Evolutionary conservation across 2,888 invertebrate genomes (phyloP).

Genomic region (Drosophila rubida): DNA sequence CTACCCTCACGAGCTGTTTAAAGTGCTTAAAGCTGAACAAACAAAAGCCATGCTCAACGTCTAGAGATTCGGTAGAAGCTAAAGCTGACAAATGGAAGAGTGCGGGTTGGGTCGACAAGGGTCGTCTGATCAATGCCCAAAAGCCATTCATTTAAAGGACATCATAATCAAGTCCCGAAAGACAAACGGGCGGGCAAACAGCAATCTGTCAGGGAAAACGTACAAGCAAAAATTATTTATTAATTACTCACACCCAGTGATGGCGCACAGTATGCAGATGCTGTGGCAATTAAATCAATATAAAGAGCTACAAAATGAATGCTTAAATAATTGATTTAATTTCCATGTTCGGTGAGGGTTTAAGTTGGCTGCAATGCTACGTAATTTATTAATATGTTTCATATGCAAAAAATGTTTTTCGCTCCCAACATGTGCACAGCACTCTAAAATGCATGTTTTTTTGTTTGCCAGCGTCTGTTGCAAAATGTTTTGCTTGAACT

Average conservation of each 20-base stretch:
- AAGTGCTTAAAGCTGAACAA: not conserved
- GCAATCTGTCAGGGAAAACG: slow-evolving; percentile 49
- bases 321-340: slow-evolving; percentile 70
- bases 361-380: slow-evolving; percentile 14
- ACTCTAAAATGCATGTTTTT: slow-evolving; percentile 30
- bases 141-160: slow-evolving; percentile 59
- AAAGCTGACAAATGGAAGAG: slow-evolving; percentile 2
- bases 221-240: slow-evolving; percentile 65
- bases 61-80: not conserved
- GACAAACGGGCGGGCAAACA: slow-evolving; percentile 38
- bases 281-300: slow-evolving; percentile 65
- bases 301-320: slow-evolving; percentile 64
- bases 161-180: slow-evolving; percentile 58
- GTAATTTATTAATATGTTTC: slow-evolving; percentile 36
- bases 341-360: slow-evolving; percentile 31
- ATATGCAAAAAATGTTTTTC: slow-evolving; percentile 33
- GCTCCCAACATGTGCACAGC: slow-evolving; percentile 29
- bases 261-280: slow-evolving; percentile 27
- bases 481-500: slow-evolving; percentile 30
- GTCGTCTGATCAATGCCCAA: slow-evolving; percentile 36
- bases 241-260: slow-evolving; percentile 64
- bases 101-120: not conserved
- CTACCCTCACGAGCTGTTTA: slow-evolving; percentile 3
- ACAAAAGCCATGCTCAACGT: not conserved
- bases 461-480: slow-evolving; percentile 30